Base-by-base conservation (phyloP, 2,797 vertebrate species). In the Potorous gilbertii region DNA sequence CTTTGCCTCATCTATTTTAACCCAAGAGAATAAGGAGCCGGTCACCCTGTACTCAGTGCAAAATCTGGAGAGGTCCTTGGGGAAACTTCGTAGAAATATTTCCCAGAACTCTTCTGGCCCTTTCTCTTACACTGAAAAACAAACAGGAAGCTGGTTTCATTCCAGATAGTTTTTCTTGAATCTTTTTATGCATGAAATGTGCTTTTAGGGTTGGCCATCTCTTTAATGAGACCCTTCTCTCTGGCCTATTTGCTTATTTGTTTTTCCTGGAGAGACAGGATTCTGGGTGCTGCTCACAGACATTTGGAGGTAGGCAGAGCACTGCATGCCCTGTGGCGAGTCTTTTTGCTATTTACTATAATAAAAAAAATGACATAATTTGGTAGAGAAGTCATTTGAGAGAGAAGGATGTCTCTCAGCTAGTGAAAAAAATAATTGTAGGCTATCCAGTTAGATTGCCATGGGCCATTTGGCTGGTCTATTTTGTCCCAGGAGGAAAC, bases 361-460 rank as follows among this genome's bases (percentile, higher is more conserved):
- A 87, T 87, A 87, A 87, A 87, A 59, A 87, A 87, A 87, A 87
- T 87, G 74, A 87, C 74, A 87, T 50, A 87, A 87, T 87, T 87
- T 87, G 74, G 40, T 0, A 87, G 40, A 87, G 74, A 87, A 87
- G 40, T 87, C 21, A 87, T 87, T 87, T 87, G 74, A 27, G 74
- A 81, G 40, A 87, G 74, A 87, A 87, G 24, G 74, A 87, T 87
- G 40, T 46, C 74, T 87, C 74, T 8, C 40, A 14, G 74, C 74
- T 50, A 87, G 74, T 87, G 74, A 87, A 87, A 87, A 34, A 87
- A 87, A 87, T 87, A 87, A 50, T 87, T 87, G 74, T 87, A 87
- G 74, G 21, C 74, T 87, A 87, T 87, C 74, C 40, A 87, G 74
- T 50, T 9, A 87, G 21, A 87, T 46, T 87, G 21, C 74, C 74